Conservation (phyloP, 1,140 invertebrate genomes). For the Laupala kohalensis region DNA sequence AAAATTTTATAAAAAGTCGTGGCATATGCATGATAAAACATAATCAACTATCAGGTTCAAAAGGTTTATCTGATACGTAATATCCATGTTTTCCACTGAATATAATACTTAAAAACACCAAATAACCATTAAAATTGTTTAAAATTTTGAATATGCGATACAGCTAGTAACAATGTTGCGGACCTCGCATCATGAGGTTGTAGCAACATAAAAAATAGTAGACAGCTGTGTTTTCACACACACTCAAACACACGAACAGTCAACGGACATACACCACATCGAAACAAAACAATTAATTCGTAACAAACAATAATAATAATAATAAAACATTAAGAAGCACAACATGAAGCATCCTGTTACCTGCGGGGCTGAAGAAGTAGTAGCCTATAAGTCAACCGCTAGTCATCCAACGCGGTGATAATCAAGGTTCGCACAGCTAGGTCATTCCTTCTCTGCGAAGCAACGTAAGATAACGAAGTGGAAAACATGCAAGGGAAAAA, state of each 20-base stretch:
- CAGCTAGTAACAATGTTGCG: not conserved
- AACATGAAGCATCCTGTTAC: constrained; percentile 11
- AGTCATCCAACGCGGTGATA: constrained; percentile 16
- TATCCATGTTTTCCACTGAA: no score
- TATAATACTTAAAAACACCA: no score
- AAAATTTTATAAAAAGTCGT: not conserved
- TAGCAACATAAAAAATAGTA: not conserved
- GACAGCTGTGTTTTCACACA: not conserved
- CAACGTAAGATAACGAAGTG: constrained; percentile 8
- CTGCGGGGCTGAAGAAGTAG: constrained; percentile 13
- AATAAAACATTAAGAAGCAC: constrained; percentile 9
- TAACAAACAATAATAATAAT: constrained; percentile 3
- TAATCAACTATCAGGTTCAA: no score
- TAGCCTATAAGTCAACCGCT: constrained; percentile 13
- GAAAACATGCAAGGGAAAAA: constrained; percentile 3
- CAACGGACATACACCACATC: not conserved
- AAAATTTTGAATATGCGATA: no score
- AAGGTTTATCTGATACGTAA: no score
- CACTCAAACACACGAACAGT: constrained; percentile 4
- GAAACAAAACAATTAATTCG: constrained; percentile 5
- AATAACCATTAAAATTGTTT: no score
- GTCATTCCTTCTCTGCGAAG: constrained; percentile 12
- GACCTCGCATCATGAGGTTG: not conserved
- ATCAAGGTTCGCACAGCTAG: constrained; percentile 12
- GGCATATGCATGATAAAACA: no score